phyloP scores from a whole-genome alignment of 2,797 vertebrate species.

The Gallirallus australis region DNA sequence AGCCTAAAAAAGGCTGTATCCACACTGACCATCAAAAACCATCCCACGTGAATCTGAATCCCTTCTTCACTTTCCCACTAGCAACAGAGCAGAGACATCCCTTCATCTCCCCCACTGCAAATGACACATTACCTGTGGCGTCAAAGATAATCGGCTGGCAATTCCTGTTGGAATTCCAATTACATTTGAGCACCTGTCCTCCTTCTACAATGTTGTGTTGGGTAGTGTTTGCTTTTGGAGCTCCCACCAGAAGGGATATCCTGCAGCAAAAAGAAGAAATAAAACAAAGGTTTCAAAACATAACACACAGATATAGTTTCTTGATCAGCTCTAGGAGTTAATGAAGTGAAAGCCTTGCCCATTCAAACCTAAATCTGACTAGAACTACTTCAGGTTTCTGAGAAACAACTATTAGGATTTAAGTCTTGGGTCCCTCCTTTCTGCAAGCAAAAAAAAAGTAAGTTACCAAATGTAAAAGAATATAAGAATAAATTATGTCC shows the following conservation, averaged over 20 bases:
- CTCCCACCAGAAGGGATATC: conserved; percentile 81
- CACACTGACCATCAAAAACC: background rate
- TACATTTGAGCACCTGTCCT: conserved; percentile 82
- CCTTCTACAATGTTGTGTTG: conserved; percentile 81
- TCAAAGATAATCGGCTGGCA: conserved; percentile 83
- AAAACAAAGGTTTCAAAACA: background rate
- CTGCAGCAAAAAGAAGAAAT: conserved; percentile 47
- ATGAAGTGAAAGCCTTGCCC: background rate
- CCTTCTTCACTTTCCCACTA: background rate
- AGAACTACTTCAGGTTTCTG: background rate
- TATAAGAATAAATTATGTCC: background rate
- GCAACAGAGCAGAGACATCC: background rate
- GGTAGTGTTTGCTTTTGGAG: conserved; percentile 84
- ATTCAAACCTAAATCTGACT: background rate
- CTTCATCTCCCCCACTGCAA: rapidly evolving
- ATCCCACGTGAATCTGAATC: rapidly evolving
- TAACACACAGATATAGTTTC: background rate
- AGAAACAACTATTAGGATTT: background rate
- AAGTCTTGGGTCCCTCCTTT: background rate
- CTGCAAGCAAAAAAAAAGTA: background rate
- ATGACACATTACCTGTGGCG: conserved; percentile 66
- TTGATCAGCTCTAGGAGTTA: background rate
- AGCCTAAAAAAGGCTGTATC: background rate
- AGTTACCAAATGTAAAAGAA: background rate
- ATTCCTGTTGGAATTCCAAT: conserved; percentile 73